Conservation (phyloP, 2,113 vertebrate genomes). For the Indicator maculatus region DNA sequence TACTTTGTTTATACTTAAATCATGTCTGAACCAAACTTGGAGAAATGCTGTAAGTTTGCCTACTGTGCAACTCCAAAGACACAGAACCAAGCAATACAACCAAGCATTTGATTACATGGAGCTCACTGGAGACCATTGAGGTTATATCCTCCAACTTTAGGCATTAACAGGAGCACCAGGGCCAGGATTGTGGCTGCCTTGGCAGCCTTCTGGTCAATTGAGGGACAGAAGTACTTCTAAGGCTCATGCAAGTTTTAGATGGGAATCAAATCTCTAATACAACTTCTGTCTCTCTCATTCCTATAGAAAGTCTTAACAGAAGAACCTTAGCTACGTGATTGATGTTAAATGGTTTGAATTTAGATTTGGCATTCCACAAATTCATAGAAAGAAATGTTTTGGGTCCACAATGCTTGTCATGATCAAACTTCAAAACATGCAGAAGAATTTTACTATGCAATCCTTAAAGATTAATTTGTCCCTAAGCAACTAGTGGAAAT, state of each 20-base stretch:
- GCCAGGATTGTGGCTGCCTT: background rate
- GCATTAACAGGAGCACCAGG: background rate
- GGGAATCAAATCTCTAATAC: background rate
- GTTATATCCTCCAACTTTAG: fast-evolving
- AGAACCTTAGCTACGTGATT: background rate
- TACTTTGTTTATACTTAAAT: background rate
- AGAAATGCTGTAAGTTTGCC: background rate
- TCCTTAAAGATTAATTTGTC: background rate
- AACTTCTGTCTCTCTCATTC: background rate
- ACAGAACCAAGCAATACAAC: background rate
- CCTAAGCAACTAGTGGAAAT: background rate
- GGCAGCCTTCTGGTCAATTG: background rate
- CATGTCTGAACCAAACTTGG: fast-evolving
- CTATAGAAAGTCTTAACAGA: background rate
- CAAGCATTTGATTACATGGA: background rate
- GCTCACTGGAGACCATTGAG: background rate
- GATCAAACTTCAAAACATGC: background rate
- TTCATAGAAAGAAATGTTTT: background rate
- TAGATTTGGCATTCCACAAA: background rate
- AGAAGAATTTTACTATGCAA: background rate
- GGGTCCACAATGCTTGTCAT: background rate
- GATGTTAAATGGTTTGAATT: background rate
- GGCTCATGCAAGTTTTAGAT: background rate
- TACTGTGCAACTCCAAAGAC: background rate
- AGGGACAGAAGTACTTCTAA: background rate